Base-by-base conservation (phyloP, 2,797 vertebrate genomes). In the Propithecus deckenii region DNA sequence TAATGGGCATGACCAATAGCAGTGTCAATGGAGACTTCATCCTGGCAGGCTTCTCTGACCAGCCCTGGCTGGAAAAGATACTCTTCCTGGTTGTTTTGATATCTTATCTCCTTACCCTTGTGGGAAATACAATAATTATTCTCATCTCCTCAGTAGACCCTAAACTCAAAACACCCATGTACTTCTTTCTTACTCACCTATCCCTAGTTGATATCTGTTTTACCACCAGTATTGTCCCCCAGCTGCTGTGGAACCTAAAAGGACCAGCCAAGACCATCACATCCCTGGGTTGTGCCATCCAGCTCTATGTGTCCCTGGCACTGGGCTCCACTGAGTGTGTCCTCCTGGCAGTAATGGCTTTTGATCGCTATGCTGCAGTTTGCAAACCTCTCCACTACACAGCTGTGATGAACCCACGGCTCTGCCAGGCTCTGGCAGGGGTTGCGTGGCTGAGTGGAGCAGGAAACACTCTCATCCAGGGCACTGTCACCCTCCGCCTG, bases 101-200 rank as follows among this genome's bases (percentile, higher is more conserved):
- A 48, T 89, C 43, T 1, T 96, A 95, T 67, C 63, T 97, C 35
- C 57, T 96, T n/a, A 96, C 87, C 35, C 83, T 96, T 28, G 2
- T 93, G 13, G 95, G 90, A 87, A 97, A 97, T 52, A 75, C 72
- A 46, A 10, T 92, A 18, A 97, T 97, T 83, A 91, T 95, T 72
- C 25, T 96, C 13, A 78, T 97, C 13, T 95, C 88, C 28, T 91
- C 59, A 14, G 52, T 50, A 87, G 93, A 96, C n/a, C 52, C 84
- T 30, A 95, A 95, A 71, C 91, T 96, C n/a, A 89, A 90, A 63
- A 96, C 80, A 15, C 96, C 89, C 71, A 95, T 95, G 95, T 93
- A 97, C 61, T 93, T 83, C 81, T 96, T 96, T 32, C 92, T 97
- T 30, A 95, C 74, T 71, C 88, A 95, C 20, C 95, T 97, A 41